These are phyloP conservation scores for Pithys albifrons DNA, from an alignment of 2,113 vertebrate species.

Conservation along the genomic window DNA sequence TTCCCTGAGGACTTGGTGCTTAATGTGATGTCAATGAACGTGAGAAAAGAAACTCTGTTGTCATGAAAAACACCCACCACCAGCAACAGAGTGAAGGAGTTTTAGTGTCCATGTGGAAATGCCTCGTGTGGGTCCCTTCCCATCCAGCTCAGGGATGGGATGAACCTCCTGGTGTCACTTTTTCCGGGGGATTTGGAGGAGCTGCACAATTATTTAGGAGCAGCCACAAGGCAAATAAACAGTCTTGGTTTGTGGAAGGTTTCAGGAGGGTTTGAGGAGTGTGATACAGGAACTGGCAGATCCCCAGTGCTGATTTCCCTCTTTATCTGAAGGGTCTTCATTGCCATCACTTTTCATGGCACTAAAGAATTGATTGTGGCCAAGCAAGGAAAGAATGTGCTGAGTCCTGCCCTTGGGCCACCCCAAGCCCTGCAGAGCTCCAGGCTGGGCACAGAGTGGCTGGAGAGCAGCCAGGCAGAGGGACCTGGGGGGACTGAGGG, in stretches of 20 bases:
- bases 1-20: neutral
- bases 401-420: no score
- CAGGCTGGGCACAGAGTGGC: no score
- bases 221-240: neutral
- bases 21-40: neutral
- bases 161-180: rapidly evolving
- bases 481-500: no score
- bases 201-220: neutral
- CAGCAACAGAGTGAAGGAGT: neutral
- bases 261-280: neutral
- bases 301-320: neutral
- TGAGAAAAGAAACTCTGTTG: neutral
- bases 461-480: no score
- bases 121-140: neutral
- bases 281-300: neutral
- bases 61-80: neutral
- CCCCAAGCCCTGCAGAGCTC: no score
- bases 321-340: neutral
- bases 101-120: neutral
- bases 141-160: neutral
- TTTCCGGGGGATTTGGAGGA: neutral
- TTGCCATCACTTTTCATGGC: neutral
- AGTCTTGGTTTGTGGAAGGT: neutral
- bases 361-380: neutral
- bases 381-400: neutral